Evolutionary conservation across 2,888 invertebrate species (phyloP).

Genomic region (Mythimna vitellina): DNA sequence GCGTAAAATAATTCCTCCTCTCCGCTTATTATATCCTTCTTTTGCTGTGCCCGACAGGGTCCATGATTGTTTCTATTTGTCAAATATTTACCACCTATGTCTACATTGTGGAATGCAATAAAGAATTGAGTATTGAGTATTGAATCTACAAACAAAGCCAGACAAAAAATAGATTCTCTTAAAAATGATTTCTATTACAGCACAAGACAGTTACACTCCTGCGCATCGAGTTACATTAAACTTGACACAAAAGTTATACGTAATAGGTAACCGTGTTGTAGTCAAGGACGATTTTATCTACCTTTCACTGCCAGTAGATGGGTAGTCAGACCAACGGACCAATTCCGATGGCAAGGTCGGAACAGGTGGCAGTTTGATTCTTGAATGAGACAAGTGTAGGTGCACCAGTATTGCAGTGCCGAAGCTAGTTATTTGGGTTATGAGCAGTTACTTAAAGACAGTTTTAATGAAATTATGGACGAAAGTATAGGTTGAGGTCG

Average conservation of each 20-base stretch:
- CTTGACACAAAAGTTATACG: slow-evolving; percentile 59
- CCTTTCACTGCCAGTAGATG: slow-evolving; percentile 70
- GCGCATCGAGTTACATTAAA: slow-evolving; percentile 56
- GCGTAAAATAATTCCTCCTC: too few species aligned
- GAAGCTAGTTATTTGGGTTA: slow-evolving; percentile 4
- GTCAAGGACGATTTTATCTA: slow-evolving; percentile 64
- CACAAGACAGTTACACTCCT: slow-evolving; percentile 5
- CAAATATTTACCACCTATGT: too few species aligned
- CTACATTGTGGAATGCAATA: too few species aligned
- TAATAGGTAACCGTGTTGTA: slow-evolving; percentile 59
- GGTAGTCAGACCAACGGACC: slow-evolving; percentile 34
- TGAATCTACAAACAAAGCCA: neutral
- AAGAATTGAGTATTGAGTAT: too few species aligned
- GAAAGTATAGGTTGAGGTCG: too few species aligned
- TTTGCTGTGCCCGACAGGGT: too few species aligned
- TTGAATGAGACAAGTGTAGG: slow-evolving; percentile 17
- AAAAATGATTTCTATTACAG: neutral
- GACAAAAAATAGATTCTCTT: neutral
- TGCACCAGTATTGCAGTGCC: slow-evolving; percentile 1
- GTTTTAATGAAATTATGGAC: neutral
- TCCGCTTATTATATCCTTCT: too few species aligned
- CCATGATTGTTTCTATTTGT: too few species aligned
- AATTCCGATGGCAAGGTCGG: slow-evolving; percentile 42
- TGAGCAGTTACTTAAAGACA: neutral
- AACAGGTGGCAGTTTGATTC: slow-evolving; percentile 28